Evolutionary conservation across 1,140 invertebrate species (phyloP), one percentile per base, ranked within the genome.

Genomic region (Lordiphosa mommai): DNA sequence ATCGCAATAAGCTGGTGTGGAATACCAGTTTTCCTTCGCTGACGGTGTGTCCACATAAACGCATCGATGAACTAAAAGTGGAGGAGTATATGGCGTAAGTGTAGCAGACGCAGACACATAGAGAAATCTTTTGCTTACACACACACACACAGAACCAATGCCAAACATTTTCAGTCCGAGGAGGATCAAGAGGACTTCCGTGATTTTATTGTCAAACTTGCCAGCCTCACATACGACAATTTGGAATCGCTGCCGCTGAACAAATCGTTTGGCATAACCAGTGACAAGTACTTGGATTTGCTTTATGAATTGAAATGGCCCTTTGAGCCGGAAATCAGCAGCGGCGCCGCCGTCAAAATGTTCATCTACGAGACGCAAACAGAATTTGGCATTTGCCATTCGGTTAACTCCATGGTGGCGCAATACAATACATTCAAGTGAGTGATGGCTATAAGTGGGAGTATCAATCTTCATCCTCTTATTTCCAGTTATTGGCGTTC

Each of bases 1-100:
- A 94, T 87, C 89, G 93, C 0, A 92, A 94, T 71, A 92, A 93
- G 86, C 91, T 92, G 61, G 90, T 92, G 0, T 94, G 93, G 93
- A 93, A 93, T 55, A 94, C 93, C 0, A 92, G 92, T 3, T 93
- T 94, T 65, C 93, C 93, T 0, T 90, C 91, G 8, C 16, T 91
- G 29, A 92, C 91, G 0, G 89, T 92, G 10, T 92, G 91, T 55
- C 90, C 90, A 0, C 89, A 90, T 12, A 88, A 88, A 7, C 90
- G 90, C 37, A 79, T 92, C 43, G 90, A 92, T 67, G 76, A 88
- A 27, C 72, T 72, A 5, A 92, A 91, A 74, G 67, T 92, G 8
- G 86, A 88, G 2, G 63, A 74, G 2, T 91, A 91, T 56, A 72
- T 91, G 4, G 49, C 77, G 91, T 92, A 65, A 89, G 89, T 52